Evolutionary conservation across 2,797 vertebrate genomes (phyloP).

Genomic region (Coregonus sp.): DNA sequence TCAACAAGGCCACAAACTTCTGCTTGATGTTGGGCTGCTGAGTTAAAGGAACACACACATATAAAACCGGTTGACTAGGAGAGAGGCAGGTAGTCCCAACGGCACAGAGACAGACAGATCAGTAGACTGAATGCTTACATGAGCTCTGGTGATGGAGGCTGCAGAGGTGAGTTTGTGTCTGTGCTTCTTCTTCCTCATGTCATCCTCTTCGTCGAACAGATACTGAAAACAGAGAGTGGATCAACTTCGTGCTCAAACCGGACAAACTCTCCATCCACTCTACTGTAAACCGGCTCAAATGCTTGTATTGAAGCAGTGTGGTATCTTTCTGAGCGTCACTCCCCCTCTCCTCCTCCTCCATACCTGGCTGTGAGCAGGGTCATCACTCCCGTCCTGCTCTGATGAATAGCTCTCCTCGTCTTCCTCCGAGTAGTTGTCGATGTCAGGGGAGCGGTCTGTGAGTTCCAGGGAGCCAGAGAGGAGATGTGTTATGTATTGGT

Average conservation of each 20-base stretch:
- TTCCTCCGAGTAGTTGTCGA: conserved; percentile 68
- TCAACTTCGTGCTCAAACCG: conserved; percentile 73
- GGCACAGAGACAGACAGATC: background rate
- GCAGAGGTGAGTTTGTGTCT: background rate
- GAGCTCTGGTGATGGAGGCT: background rate
- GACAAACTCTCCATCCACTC: background rate
- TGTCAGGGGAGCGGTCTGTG: conserved; percentile 62
- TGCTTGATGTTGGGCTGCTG: conserved; percentile 87
- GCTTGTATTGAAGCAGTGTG: background rate
- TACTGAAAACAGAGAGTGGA: conserved; percentile 32
- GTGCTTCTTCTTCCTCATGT: background rate
- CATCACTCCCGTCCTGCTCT: conserved; percentile 65
- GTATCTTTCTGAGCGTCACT: background rate
- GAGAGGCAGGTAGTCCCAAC: background rate
- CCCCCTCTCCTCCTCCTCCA: background rate
- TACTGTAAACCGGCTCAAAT: background rate
- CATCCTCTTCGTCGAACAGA: background rate
- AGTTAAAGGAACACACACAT: conserved; percentile 17
- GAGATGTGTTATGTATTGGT: background rate
- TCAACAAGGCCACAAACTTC: conserved; percentile 84
- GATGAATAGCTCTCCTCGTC: conserved; percentile 70
- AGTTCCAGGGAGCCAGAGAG: background rate
- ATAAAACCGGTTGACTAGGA: conserved; percentile 12
- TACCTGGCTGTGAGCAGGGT: conserved; percentile 61
- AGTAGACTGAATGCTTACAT: background rate